Base-by-base conservation (phyloP, 1,140 invertebrate species). In the Rhopalosiphum maidis region DNA sequence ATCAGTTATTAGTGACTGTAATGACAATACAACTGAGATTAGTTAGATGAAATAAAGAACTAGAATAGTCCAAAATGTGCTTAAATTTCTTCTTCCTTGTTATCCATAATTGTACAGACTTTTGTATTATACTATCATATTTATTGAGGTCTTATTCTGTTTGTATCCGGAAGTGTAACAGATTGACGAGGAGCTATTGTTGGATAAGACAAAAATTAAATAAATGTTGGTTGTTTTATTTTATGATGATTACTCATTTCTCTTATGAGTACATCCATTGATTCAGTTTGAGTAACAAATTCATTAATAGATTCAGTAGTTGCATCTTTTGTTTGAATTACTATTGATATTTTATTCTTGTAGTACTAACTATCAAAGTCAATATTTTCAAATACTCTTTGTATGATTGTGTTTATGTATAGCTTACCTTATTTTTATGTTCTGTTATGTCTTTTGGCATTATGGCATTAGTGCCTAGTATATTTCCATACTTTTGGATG, bases 1-100 rank as follows among this genome's bases (percentile, higher is more conserved):
- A 94, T 97, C 97, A 2, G 96, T 96, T 3, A 95, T 97, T 9
- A 97, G 96, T 91, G 96, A 97, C 94, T 95, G 95, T 60, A 94
- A 94, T 23, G 96, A 97, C 94, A 94, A 96, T 96, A 11, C 94
- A 96, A 54, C 94, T 97, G 85, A 95, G 96, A 88, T 94, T 97
- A 41, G 96, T 96, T 43, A 95, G 97, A 23, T 97, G 96, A 95
- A 94, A 96, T 60, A 95, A 95, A 4, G 94, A 96, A 11, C 94
- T 96, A 60, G 96, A 96, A 83, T 97, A 97, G 97, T 96, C 96
- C 22, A 91, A 51, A 21, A 91, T 83, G 0, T 9, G 68, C 37
- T 83, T 8, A 83, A 83, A 83, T 30, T 91, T 91, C 35, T 91
- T 91, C 35, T 37, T 83, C 35, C 68, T 91, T 25, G 30, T 5